Evolutionary conservation across 2,797 vertebrate genomes (phyloP).

Genomic region (Rhadinocentrus ornatus): DNA sequence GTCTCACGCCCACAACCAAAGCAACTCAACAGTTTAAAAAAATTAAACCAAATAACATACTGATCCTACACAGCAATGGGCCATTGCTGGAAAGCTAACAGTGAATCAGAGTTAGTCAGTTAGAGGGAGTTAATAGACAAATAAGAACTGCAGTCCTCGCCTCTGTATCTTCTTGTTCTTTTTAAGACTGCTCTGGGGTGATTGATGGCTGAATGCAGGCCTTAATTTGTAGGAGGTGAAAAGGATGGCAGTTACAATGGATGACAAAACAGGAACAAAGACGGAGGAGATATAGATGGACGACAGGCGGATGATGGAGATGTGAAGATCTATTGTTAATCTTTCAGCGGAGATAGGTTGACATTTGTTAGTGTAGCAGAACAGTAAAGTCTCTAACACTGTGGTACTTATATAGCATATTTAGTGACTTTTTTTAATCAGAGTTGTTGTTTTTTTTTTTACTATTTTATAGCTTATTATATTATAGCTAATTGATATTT

Average conservation of each 20-base stretch:
- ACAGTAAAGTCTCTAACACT: conserved; percentile 27
- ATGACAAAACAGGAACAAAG: conserved; percentile 68
- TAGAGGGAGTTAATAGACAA: conserved; percentile 63
- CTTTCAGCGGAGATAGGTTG: conserved; percentile 43
- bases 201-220: conserved; percentile 73
- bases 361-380: conserved; percentile 47
- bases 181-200: conserved; percentile 47
- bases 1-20: conserved; percentile 48
- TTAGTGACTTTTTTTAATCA: neutral
- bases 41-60: conserved; percentile 35
- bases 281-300: conserved; percentile 45
- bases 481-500: too few relatives aligned
- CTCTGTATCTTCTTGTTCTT: conserved; percentile 62
- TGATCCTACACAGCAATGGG: conserved; percentile 15
- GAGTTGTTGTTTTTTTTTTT: conserved; percentile 16
- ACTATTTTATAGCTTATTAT: too few relatives aligned
- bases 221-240: conserved; percentile 69
- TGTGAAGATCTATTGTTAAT: conserved; percentile 62
- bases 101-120: conserved; percentile 61
- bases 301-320: conserved; percentile 43
- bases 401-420: conserved; percentile 14
- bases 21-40: conserved; percentile 30
- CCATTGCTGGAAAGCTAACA: conserved; percentile 20
- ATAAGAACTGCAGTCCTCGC: conserved; percentile 52
- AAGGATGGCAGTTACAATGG: conserved; percentile 54